Evolutionary conservation across 2,113 vertebrate species (phyloP), one percentile per base, ranked within the genome.

Genomic region (Ictalurus punctatus): DNA sequence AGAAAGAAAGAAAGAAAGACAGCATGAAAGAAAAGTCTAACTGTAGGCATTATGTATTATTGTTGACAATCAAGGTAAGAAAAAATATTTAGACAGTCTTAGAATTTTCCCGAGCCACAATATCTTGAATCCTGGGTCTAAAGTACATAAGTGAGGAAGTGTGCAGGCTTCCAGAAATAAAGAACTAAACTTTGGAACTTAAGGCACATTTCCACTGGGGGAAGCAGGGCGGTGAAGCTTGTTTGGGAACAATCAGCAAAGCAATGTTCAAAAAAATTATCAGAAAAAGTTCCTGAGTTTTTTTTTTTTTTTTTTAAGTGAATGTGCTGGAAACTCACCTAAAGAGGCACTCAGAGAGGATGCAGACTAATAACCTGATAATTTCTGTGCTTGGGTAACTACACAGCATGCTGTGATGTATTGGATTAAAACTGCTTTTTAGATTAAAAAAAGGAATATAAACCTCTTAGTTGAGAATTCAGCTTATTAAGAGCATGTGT

Each of bases 121-220:
- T 25, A 37, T 56, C 6, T 54, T 48, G n/a, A 69, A 58, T 79
- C 48, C 27, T 59, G 58, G 21, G 21, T 81, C 44, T 87, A 81
- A 87, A 87, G 90, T 91, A 81, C 73, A 59, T 30, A 17, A 81
- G 12, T 16, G 23, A 76, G 40, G 81, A 84, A 73, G 19, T 82
- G 83, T 87, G 48, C 83, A 85, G 88, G 86, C 65, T 86, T 84
- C 54, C 48, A n/a, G 84, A 69, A 17, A 23, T 86, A 52, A 27
- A 79, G 48, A n/a, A 81, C 13, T 81, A 81, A 56, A 81, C 78
- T 79, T n/a, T 79, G 44, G 44, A 52, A 52, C 10, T 16, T 79
- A 27, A 79, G 44, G 44, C 44, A 79, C 6, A 27, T 54, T 79
- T 79, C 25, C 12, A 79, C 44, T 79, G 6, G 13, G 40, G 21